Conservation (phyloP, 1,140 invertebrate genomes). For the Drosophila pandora region DNA sequence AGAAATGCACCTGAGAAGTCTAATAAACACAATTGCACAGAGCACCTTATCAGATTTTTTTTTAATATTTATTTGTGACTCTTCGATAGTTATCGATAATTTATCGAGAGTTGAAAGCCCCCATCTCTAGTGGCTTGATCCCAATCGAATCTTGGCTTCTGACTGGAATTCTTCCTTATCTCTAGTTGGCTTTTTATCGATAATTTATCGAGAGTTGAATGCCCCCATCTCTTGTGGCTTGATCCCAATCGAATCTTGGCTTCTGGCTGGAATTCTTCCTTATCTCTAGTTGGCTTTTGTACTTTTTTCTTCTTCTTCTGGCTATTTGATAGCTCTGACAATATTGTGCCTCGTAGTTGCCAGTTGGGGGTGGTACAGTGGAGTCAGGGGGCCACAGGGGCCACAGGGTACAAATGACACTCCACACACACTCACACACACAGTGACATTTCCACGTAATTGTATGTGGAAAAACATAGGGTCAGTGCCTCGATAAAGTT, state of each 20-base stretch:
- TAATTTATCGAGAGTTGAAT: too few relatives aligned
- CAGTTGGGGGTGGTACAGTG: not conserved
- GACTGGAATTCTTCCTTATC: constrained; percentile 40
- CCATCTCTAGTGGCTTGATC: constrained; percentile 26
- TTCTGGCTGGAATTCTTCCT: constrained; percentile 15
- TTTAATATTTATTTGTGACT: not conserved
- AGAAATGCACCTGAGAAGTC: constrained; percentile 25
- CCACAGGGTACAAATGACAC: not conserved
- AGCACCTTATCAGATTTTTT: constrained; percentile 37
- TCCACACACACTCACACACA: not conserved
- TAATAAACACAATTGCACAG: constrained; percentile 3
- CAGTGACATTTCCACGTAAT: constrained; percentile 10
- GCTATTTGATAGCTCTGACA: constrained; percentile 60
- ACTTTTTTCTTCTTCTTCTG: constrained; percentile 24
- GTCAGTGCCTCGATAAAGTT: constrained; percentile 65
- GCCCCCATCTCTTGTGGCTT: constrained; percentile 9
- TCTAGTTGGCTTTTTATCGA: constrained; percentile 19
- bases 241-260: constrained; percentile 38
- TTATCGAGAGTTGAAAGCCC: too few relatives aligned
- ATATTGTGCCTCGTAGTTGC: constrained; percentile 21
- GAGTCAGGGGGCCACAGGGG: not conserved
- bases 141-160: constrained; percentile 27
- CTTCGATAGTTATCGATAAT: too few relatives aligned
- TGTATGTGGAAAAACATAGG: constrained; percentile 24
- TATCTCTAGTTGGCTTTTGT: constrained; percentile 45